Percentiles rank a stretch among this genome's conserved stretches.
These are phyloP conservation scores for Piprites chloris DNA, from an alignment of 2,113 vertebrate genomes.

Conservation along the genomic window DNA sequence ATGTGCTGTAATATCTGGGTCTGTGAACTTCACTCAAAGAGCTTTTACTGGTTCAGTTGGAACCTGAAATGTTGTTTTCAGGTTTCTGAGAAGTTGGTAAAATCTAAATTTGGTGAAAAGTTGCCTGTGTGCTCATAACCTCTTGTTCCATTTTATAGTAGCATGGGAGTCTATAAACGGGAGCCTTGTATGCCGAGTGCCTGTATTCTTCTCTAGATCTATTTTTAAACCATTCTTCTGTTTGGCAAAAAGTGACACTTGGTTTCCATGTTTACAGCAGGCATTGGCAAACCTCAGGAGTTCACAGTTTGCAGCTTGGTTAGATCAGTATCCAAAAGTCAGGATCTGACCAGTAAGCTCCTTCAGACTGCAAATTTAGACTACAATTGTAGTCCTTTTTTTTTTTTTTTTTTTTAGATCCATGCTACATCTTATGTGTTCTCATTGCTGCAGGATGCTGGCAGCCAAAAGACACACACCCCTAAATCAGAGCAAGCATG, in stretches of 20 bases:
- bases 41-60: not conserved
- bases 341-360: slow-evolving; percentile 33
- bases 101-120: slow-evolving; percentile 41
- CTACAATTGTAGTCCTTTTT: not conserved
- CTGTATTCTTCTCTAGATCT: slow-evolving; percentile 46
- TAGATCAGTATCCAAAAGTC: slow-evolving; percentile 43
- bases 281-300: slow-evolving; percentile 59
- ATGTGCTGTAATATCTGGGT: not conserved
- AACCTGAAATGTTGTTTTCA: slow-evolving; percentile 13
- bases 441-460: not conserved
- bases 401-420: not conserved
- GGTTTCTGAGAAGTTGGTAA: slow-evolving; percentile 28
- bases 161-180: slow-evolving; percentile 35
- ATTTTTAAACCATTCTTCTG: slow-evolving; percentile 66
- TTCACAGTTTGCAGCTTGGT: slow-evolving; percentile 61
- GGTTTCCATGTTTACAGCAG: slow-evolving; percentile 66
- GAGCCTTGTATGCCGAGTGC: not conserved
- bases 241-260: slow-evolving; percentile 61
- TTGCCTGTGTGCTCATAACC: not conserved
- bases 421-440: not conserved
- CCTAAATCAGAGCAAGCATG: not conserved
- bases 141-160: slow-evolving; percentile 39
- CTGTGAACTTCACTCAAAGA: not conserved
- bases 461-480: not conserved
- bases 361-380: slow-evolving; percentile 44